Conservation (phyloP, 2,888 invertebrate species). For the Limnephilus auricula region DNA sequence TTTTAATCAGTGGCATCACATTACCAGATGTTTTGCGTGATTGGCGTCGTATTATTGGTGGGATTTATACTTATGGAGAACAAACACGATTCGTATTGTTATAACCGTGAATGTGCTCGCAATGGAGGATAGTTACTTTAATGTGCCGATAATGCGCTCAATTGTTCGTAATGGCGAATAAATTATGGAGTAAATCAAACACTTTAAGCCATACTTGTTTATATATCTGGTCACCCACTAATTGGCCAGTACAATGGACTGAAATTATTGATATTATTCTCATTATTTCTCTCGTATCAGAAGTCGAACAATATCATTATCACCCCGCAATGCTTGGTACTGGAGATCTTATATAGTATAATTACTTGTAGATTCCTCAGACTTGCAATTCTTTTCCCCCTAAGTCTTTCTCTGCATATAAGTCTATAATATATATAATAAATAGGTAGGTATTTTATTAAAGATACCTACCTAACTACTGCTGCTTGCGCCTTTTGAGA, state of each 20-base stretch:
- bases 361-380: no score
- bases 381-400: no score
- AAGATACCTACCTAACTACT: no score
- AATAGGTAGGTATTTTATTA: no score
- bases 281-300: no score
- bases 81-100: conserved; percentile 32
- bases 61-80: conserved; percentile 9
- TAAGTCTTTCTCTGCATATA: no score
- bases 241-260: neutral
- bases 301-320: no score
- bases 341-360: no score
- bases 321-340: no score
- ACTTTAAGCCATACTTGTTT: conserved; percentile 3
- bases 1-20: neutral
- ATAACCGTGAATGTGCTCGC: conserved; percentile 19
- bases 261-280: no score
- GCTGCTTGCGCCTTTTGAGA: no score
- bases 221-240: neutral
- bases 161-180: conserved; percentile 14
- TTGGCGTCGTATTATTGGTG: conserved; percentile 5
- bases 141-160: conserved; percentile 27
- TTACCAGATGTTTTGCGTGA: neutral
- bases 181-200: conserved; percentile 28
- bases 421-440: no score
- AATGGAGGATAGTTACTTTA: conserved; percentile 11